phyloP scores from a whole-genome alignment of 37 sponge, comb jelly and placozoan genomes.

The Chondrosia reniformis region DNA sequence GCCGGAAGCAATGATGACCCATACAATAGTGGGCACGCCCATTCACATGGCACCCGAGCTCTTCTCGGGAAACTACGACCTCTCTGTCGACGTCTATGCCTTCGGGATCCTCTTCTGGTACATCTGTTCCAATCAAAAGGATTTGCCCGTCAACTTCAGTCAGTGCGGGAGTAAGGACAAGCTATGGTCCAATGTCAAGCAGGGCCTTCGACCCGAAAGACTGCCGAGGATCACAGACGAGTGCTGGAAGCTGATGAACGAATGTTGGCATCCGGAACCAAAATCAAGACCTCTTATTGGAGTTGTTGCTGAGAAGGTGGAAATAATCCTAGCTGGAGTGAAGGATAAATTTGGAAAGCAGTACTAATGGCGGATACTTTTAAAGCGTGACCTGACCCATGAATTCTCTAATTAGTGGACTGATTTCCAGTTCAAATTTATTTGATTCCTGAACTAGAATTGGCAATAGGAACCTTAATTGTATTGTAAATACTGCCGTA shows the following conservation, averaged over 20 bases:
- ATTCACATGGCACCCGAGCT: slow-evolving; percentile 99
- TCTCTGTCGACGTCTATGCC: slow-evolving; percentile 94
- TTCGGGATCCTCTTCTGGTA: slow-evolving; percentile 97
- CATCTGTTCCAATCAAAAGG: slow-evolving; percentile 79
- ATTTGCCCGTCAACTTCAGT: slow-evolving; percentile 65
- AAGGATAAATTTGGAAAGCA: no score
- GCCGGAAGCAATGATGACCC: slow-evolving; percentile 99
- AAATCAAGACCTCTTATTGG: slow-evolving; percentile 69
- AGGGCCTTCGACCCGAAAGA: slow-evolving; percentile 87
- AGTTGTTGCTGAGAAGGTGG: slow-evolving; percentile 55
- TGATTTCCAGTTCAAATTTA: no score
- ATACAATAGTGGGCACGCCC: slow-evolving; percentile 95
- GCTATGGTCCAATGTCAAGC: slow-evolving; percentile 79
- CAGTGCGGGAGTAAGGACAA: slow-evolving; percentile 86
- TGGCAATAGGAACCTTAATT: no score
- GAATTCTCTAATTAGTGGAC: no score
- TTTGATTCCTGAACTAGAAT: no score
- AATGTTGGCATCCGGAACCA: slow-evolving; percentile 81
- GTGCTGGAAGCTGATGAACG: slow-evolving; percentile 83
- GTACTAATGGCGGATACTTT: no score
- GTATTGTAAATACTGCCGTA: no score
- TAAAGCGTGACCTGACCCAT: no score
- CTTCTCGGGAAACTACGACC: slow-evolving; percentile 86
- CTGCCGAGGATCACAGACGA: slow-evolving; percentile 67
- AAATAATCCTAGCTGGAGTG: slow-evolving; percentile 21